These are phyloP conservation scores for Phaethon lepturus DNA, from an alignment of 2,113 vertebrate species.

Conservation along the genomic window DNA sequence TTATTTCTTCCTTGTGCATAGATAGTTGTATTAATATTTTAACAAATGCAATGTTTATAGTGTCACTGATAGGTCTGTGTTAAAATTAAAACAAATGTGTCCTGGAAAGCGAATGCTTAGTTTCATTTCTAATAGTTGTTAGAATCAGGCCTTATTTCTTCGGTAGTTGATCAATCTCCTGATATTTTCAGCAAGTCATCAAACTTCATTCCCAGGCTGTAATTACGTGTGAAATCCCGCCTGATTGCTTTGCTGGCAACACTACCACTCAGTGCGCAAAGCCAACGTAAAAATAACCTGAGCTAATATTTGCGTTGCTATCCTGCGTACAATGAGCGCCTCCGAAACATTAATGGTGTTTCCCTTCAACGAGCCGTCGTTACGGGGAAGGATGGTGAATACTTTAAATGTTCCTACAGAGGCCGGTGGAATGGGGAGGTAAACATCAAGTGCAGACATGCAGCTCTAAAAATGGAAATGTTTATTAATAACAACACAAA, in stretches of 20 bases:
- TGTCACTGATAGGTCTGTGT: conserved; percentile 41
- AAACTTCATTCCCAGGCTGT: not conserved
- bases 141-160: conserved; percentile 46
- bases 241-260: not conserved
- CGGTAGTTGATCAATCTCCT: conserved; percentile 7
- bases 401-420: not conserved
- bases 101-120: conserved; percentile 22
- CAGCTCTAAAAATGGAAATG: not conserved
- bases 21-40: conserved; percentile 78
- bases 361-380: not conserved
- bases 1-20: conserved; percentile 49
- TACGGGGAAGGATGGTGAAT: not conserved
- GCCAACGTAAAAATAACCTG: not conserved
- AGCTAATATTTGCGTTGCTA: not conserved
- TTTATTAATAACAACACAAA: not conserved
- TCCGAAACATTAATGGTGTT: not conserved
- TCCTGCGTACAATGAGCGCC: not conserved
- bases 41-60: conserved; percentile 59
- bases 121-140: conserved; percentile 32
- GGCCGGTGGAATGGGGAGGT: not conserved
- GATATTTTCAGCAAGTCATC: conserved; percentile 35
- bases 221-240: not conserved
- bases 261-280: not conserved
- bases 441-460: accelerated
- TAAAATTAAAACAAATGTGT: conserved; percentile 62